Percentiles rank a stretch among this genome's conserved stretches.
These are phyloP conservation scores for Gobio occitaniae DNA, from an alignment of 2,797 vertebrate genomes.

Conservation along the genomic window DNA sequence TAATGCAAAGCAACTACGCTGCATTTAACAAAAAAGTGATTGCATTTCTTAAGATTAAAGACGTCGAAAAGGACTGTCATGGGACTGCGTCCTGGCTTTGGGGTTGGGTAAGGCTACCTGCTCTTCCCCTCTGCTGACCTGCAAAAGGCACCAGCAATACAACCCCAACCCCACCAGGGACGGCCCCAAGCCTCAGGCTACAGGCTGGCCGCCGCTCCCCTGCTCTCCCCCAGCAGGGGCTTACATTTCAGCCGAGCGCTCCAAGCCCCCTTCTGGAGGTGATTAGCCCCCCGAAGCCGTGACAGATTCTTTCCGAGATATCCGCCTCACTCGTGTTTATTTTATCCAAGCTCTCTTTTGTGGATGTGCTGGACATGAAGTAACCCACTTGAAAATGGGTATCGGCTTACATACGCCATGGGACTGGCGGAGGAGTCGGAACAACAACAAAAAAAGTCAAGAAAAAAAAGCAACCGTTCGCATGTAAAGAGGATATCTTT, in stretches of 20 bases:
- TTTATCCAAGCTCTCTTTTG: conserved; percentile 99
- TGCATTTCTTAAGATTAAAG: conserved; percentile 15
- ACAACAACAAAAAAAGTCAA: conserved; percentile 66
- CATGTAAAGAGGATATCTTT: conserved; percentile 85
- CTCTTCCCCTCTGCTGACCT: conserved; percentile 90
- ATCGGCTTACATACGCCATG: conserved; percentile 93
- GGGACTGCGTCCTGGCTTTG: conserved; percentile 28
- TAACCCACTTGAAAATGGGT: conserved; percentile 92
- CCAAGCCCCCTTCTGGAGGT: conserved; percentile 99
- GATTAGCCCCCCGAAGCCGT: conserved; percentile 99
- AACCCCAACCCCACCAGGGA: conserved; percentile 62
- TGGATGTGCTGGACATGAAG: conserved; percentile 99
- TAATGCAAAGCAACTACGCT: conserved; percentile 11
- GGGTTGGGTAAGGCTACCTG: conserved; percentile 78
- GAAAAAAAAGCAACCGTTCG: conserved; percentile 67
- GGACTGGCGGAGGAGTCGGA: conserved; percentile 85
- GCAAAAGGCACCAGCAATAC: conserved; percentile 88
- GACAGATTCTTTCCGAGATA: conserved; percentile 99
- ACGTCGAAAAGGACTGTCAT: neutral
- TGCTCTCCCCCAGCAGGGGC: conserved; percentile 87
- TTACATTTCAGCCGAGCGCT: conserved; percentile 98
- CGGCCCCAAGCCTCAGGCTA: conserved; percentile 63
- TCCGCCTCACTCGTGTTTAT: conserved; percentile 98
- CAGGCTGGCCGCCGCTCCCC: conserved; percentile 86
- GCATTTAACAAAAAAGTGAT: neutral